Evolutionary conservation across 2,888 invertebrate genomes (phyloP), one percentile per base, ranked within the genome.

Genomic region (Synergus japonicus): DNA sequence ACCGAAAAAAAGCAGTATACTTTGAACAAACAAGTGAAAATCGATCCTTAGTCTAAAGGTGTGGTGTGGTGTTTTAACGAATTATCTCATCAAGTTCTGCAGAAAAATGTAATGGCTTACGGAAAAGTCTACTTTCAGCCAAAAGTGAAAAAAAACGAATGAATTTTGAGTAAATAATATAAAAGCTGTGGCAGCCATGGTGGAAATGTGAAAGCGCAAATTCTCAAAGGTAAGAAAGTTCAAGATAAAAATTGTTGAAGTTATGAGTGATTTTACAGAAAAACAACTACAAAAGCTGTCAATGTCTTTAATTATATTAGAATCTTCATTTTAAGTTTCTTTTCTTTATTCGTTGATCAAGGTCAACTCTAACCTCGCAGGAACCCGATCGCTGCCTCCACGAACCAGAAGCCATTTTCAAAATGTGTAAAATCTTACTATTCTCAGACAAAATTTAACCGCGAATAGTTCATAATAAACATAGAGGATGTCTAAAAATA

Each of bases 301-400:
- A n/a, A n/a, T n/a, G 15, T 7, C 15, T 8, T 54, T 15, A 54
- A 8, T 8, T 54, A 2, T n/a, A 18, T 54, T 9, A 18, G 2
- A 54, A 54, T 9, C 54, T 2, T 18, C 1, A 54, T 2, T 54
- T 60, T 13, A 12, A 60, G 29, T 12, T 60, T 18, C 7, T 58
- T 18, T 22, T 7, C 4, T 29, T 22, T 13, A 60, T 18, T 60
- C 4, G 4, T 1, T 9, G n/a, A n/a, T 15, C 49, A 73, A 73
- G 73, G 54, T 54, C 73, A 54, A 73, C 54, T 49, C n/a, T 73
- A 73, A 73, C 54, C 49, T 73, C n/a, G 5, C 12, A 37, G 49
- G 37, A 73, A 54, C 73, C 73, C 49, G 54, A 73, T 54, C n/a
- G 49, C 37, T 73, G 54, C 54, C 49, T 60, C 60, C n/a, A 29